Base-by-base conservation (phyloP, 2,113 vertebrate species). In the Vidua chalybeata region DNA sequence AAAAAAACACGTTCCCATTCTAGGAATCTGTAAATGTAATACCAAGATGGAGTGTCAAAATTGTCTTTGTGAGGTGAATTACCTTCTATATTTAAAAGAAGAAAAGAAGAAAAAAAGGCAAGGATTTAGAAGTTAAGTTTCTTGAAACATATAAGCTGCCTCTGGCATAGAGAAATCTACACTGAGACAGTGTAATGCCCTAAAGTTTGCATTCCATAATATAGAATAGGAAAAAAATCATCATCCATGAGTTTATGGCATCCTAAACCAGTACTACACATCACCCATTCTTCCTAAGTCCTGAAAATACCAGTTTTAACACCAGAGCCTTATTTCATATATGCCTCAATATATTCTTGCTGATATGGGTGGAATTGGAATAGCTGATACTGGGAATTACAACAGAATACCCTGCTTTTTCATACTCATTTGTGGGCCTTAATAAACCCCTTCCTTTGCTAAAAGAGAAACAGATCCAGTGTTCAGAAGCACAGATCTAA, bases 111-210 rank as follows among this genome's bases (percentile, higher is more conserved):
- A 48, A 24, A 20, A n/a, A 41, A 37, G 2, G 3, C 7, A 66
- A 55, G 48, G 28, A 58, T 66, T 83, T 77, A 39, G 82, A 85
- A n/a, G 8, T 12, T 8, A 18, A 18, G 58, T 35, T 54, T 46
- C 21, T 48, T 77, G 17, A 80, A 90, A 91, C 4, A 2, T 33
- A 17, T 9, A 15, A 18, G 11, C 27, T 80, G 33, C 24, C 39
- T 83, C 77, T 80, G 63, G 41, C 26, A 49, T 0, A 55, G 30
- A 0, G 2, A 63, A 80, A 87, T 63, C 30, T 66, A 33, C 4
- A 2, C 0, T 62, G 28, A 26, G 30, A 48, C 3, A 41, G 3
- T 1, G 11, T n/a, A n/a, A n/a, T 37, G n/a, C 41, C 35, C 8
- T 55, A 19, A 59, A 55, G 10, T 74, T 67, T 55, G 46, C 20